phyloP scores from a whole-genome alignment of 2,888 invertebrate genomes.

The Tipula confusa region DNA sequence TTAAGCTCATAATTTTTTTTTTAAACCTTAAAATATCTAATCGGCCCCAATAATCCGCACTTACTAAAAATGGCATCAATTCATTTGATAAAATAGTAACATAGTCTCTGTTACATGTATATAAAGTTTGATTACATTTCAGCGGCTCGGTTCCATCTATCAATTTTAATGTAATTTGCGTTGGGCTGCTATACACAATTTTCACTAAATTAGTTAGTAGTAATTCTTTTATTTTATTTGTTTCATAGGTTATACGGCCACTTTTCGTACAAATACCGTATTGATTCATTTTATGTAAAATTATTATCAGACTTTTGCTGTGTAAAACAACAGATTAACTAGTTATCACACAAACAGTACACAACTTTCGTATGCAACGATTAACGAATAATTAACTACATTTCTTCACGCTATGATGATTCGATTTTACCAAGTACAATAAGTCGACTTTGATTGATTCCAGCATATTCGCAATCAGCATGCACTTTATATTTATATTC shows the following conservation, averaged over 20 bases:
- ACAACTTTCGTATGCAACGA: too few species aligned
- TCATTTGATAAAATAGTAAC: background rate
- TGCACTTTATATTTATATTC: too few species aligned
- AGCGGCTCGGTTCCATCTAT: background rate
- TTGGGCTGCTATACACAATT: background rate
- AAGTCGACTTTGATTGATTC: too few species aligned
- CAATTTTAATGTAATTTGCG: background rate
- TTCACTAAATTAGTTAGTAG: background rate
- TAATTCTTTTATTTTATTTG: background rate
- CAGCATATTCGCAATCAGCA: too few species aligned
- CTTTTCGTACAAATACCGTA: background rate
- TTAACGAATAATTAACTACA: too few species aligned
- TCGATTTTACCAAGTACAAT: too few species aligned
- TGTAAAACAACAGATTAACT: too few species aligned
- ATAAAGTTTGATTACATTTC: background rate
- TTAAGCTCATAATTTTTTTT: background rate
- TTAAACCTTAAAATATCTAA: background rate
- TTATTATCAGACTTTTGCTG: too few species aligned
- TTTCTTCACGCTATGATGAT: too few species aligned
- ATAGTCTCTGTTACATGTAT: background rate
- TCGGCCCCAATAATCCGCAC: background rate
- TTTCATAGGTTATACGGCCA: background rate
- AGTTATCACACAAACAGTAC: too few species aligned
- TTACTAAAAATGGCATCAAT: background rate
- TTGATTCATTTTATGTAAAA: background rate